Conservation (phyloP, 1,140 invertebrate genomes). For the Camponotus floridanus region DNA sequence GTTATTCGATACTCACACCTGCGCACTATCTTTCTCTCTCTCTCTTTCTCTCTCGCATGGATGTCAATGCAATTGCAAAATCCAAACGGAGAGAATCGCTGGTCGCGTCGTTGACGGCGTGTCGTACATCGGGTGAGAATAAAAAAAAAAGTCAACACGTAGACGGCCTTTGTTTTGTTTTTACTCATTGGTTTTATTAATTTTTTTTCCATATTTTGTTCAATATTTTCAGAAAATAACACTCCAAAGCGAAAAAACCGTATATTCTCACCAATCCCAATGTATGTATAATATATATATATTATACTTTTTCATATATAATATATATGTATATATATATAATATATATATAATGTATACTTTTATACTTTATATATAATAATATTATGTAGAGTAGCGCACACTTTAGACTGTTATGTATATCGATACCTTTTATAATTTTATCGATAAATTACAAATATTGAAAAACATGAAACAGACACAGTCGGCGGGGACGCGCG, state of each 20-base stretch:
- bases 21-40: background rate
- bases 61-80: constrained; percentile 50
- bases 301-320: constrained; percentile 84
- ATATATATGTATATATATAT: constrained; percentile 85
- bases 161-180: constrained; percentile 64
- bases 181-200: constrained; percentile 86
- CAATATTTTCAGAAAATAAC: constrained; percentile 88
- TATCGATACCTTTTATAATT: constrained; percentile 86
- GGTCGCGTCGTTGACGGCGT: constrained; percentile 18
- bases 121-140: constrained; percentile 23
- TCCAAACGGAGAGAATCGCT: constrained; percentile 41
- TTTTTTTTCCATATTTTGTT: constrained; percentile 87
- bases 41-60: background rate
- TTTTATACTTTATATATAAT: constrained; percentile 85
- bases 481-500: constrained; percentile 80
- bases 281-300: constrained; percentile 85
- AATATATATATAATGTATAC: constrained; percentile 85
- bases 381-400: constrained; percentile 86
- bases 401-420: constrained; percentile 86
- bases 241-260: constrained; percentile 87
- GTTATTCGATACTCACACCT: constrained; percentile 49
- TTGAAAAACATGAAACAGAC: constrained; percentile 87
- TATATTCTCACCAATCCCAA: constrained; percentile 86
- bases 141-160: constrained; percentile 60
- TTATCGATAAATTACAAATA: constrained; percentile 87